These are phyloP conservation scores for Drosophila formosana DNA, from an alignment of 2,888 invertebrate species.

Conservation along the genomic window DNA sequence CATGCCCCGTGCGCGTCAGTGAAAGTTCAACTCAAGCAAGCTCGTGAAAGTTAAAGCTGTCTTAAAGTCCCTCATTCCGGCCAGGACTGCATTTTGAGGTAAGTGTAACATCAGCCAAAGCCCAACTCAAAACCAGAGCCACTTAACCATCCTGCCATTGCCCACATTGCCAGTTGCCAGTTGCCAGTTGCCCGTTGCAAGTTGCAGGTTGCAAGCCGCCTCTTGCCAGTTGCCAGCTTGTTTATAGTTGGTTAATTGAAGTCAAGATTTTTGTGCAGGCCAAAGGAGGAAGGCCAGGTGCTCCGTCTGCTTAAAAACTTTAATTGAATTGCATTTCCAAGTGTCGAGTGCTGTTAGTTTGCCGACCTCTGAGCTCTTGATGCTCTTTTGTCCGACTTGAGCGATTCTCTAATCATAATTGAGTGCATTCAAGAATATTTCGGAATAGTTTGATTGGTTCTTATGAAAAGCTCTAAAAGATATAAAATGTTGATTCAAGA, in stretches of 20 bases:
- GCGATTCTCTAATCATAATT: neutral
- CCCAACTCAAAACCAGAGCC: constrained; percentile 10
- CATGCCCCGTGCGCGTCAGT: constrained; percentile 19
- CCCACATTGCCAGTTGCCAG: constrained; percentile 28
- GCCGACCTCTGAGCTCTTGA: neutral
- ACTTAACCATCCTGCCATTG: constrained; percentile 18
- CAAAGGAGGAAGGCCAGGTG: neutral
- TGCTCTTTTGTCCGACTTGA: neutral
- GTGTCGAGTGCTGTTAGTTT: constrained; percentile 4
- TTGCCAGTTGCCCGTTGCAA: constrained; percentile 34
- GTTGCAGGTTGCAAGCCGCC: neutral
- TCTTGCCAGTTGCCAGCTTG: constrained; percentile 41
- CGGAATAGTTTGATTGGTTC: too few relatives aligned
- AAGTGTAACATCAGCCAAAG: constrained; percentile 34
- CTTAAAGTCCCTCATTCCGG: constrained; percentile 39
- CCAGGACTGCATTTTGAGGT: constrained; percentile 58
- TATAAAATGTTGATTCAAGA: too few relatives aligned
- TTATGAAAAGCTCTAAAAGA: too few relatives aligned
- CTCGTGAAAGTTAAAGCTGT: constrained; percentile 43
- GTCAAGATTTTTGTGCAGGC: constrained; percentile 26
- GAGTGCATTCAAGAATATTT: neutral
- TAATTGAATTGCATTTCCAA: constrained; percentile 55
- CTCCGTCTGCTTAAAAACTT: constrained; percentile 14
- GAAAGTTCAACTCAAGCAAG: constrained; percentile 26
- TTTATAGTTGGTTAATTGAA: constrained; percentile 70